Conservation (phyloP, 1,140 invertebrate genomes). For the Pseudomyrmex gracilis region DNA sequence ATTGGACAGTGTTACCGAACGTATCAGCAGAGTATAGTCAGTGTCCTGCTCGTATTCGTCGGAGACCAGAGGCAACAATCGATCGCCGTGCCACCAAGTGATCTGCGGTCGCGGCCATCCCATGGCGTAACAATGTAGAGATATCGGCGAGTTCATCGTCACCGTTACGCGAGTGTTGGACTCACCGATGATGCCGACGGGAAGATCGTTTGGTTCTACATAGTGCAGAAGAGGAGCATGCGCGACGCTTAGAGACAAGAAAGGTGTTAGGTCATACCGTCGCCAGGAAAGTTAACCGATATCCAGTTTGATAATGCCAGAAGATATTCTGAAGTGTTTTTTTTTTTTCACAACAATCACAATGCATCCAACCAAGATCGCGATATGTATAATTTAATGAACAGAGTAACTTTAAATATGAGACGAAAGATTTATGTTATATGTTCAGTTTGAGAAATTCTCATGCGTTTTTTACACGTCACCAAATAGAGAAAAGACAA, state of each 20-base stretch:
- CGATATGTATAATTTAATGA: background rate
- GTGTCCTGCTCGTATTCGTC: slow-evolving; percentile 90
- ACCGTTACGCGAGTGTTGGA: slow-evolving; percentile 88
- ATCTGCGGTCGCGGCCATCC: slow-evolving; percentile 93
- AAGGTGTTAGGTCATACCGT: slow-evolving; percentile 28
- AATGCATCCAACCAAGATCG: background rate
- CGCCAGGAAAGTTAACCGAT: slow-evolving; percentile 17
- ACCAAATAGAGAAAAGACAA: background rate
- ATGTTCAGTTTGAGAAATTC: background rate
- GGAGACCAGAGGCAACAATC: slow-evolving; percentile 90
- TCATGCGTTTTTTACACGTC: too few relatives aligned
- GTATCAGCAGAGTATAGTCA: slow-evolving; percentile 91
- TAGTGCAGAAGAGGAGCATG: slow-evolving; percentile 64
- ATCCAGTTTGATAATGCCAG: background rate
- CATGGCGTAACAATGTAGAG: slow-evolving; percentile 92
- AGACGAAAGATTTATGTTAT: slow-evolving; percentile 11
- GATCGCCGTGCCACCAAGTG: slow-evolving; percentile 94
- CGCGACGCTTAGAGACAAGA: slow-evolving; percentile 19
- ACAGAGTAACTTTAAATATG: slow-evolving; percentile 4
- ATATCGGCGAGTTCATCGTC: slow-evolving; percentile 89
- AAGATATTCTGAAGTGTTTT: background rate
- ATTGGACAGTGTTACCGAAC: slow-evolving; percentile 89
- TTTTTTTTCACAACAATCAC: background rate
- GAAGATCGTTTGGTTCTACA: slow-evolving; percentile 83
- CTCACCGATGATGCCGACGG: slow-evolving; percentile 87